Conservation (phyloP, 1,140 invertebrate genomes). For the Frieseomelitta varia region DNA sequence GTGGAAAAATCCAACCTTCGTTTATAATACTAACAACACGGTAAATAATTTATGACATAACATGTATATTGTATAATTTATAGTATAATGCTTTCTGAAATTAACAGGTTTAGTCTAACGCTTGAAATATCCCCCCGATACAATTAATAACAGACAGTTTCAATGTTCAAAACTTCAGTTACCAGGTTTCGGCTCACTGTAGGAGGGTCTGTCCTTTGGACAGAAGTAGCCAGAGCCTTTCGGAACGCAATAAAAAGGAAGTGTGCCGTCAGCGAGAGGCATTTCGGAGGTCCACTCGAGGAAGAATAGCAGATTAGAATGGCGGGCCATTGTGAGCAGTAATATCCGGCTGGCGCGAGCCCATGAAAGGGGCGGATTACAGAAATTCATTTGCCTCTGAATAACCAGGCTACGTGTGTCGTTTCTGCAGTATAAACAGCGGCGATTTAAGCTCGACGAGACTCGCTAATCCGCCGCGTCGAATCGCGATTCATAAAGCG, state of each 20-base stretch:
- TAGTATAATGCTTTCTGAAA: no score
- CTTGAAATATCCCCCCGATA: no score
- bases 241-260: conserved; percentile 27
- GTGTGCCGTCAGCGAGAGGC: conserved; percentile 40
- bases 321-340: conserved; percentile 50
- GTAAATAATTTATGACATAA: no score
- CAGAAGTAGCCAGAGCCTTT: neutral
- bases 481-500: neutral
- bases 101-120: no score
- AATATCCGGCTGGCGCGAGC: conserved; percentile 50
- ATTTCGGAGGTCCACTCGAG: conserved; percentile 41
- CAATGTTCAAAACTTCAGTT: no score
- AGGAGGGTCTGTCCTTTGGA: neutral
- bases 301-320: conserved; percentile 61
- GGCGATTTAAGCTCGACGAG: neutral
- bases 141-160: no score
- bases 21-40: no score
- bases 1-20: no score
- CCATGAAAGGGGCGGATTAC: conserved; percentile 60
- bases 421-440: conserved; percentile 39
- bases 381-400: conserved; percentile 64
- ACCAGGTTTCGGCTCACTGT: no score
- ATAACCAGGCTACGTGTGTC: conserved; percentile 50
- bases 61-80: no score
- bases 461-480: conserved; percentile 9